Evolutionary conservation across 2,797 vertebrate genomes (phyloP).

Genomic region (Champsocephalus gunnari): DNA sequence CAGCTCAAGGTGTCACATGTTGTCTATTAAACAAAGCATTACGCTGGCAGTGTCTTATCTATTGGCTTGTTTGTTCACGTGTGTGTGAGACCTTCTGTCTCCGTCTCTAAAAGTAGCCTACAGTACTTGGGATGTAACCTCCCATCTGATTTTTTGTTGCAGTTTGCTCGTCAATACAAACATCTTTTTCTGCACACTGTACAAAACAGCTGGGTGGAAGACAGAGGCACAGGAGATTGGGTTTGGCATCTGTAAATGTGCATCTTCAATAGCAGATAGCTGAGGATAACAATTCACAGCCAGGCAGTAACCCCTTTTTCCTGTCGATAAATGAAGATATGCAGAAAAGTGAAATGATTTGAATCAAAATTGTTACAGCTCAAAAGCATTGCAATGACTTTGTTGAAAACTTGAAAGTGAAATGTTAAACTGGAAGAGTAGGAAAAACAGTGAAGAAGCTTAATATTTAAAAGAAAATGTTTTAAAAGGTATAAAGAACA

Average conservation of each 20-base stretch:
- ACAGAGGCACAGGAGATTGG: constrained; percentile 42
- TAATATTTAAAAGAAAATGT: too few relatives aligned
- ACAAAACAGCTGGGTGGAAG: constrained; percentile 49
- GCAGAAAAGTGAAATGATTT: too few relatives aligned
- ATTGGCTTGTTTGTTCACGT: constrained; percentile 2
- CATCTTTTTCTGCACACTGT: constrained; percentile 37
- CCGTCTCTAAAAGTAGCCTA: constrained; percentile 25
- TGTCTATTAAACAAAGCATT: constrained; percentile 57
- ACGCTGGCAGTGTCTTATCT: constrained; percentile 45
- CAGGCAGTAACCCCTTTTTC: constrained; percentile 29
- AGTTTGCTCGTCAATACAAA: constrained; percentile 29
- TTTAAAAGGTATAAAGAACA: too few relatives aligned
- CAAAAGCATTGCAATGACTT: too few relatives aligned
- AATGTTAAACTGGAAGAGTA: too few relatives aligned
- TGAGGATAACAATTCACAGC: constrained; percentile 43
- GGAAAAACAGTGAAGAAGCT: too few relatives aligned
- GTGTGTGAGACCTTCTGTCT: constrained; percentile 11
- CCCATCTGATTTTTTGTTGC: constrained; percentile 27
- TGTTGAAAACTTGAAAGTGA: too few relatives aligned
- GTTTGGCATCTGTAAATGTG: constrained; percentile 60
- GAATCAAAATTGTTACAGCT: too few relatives aligned
- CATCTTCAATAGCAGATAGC: constrained; percentile 46
- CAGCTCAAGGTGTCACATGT: constrained; percentile 48
- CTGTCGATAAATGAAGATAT: constrained; percentile 16
- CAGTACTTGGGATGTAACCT: constrained; percentile 19